Percentiles rank a stretch among this genome's conserved stretches.
phyloP scores from a whole-genome alignment of 2,888 invertebrate species.

The Lutraria lutraria region DNA sequence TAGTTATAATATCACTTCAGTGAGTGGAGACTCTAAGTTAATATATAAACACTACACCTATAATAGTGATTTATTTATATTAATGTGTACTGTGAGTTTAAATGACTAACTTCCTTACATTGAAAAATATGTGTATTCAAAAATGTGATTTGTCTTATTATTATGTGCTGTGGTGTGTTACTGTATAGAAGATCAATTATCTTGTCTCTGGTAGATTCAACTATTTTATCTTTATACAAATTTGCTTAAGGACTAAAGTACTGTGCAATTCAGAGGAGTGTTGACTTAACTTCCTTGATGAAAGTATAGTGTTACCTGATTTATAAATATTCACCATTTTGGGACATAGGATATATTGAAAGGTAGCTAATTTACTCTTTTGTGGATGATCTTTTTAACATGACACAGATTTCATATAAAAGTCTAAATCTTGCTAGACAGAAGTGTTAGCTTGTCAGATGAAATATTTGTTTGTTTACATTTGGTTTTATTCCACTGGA shows the following conservation, averaged over 20 bases:
- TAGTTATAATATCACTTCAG: no score
- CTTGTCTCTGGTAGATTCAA: not conserved
- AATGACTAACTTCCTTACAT: slow-evolving; percentile 14
- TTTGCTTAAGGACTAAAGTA: not conserved
- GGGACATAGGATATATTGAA: not conserved
- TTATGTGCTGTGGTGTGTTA: not conserved
- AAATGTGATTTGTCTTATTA: not conserved
- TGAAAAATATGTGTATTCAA: not conserved
- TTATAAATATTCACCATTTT: not conserved
- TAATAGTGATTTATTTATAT: no score
- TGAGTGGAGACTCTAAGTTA: no score
- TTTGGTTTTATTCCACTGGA: not conserved
- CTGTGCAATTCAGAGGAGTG: not conserved
- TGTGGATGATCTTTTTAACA: not conserved
- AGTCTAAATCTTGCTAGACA: not conserved
- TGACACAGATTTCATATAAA: not conserved
- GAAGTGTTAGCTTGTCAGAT: not conserved
- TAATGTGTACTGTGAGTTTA: not conserved
- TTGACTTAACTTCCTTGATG: slow-evolving; percentile 19
- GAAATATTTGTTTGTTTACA: not conserved
- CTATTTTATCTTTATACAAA: slow-evolving; percentile 20
- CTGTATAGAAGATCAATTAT: not conserved
- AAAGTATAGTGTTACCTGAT: not conserved
- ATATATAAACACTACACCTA: no score
- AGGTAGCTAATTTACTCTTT: not conserved